Evolutionary conservation across 2,888 invertebrate genomes (phyloP).

Genomic region (Mesopsocus fuscifrons): DNA sequence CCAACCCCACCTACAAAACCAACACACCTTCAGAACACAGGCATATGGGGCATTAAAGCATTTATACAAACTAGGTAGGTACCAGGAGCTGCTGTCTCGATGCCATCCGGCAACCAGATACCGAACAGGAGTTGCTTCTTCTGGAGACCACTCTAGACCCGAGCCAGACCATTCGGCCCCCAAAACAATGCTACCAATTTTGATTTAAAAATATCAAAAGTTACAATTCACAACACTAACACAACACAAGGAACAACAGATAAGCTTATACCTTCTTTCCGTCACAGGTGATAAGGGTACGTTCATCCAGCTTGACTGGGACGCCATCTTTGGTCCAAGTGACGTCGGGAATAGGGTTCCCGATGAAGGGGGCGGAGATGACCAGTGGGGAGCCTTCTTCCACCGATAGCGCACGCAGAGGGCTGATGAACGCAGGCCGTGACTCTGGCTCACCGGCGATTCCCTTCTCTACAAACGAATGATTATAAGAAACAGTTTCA

Average conservation of each 20-base stretch:
- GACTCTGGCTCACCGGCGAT: constrained; percentile 50
- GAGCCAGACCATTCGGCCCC: too few relatives aligned
- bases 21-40: too few relatives aligned
- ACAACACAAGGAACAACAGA: too few relatives aligned
- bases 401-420: constrained; percentile 50
- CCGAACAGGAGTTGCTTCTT: too few relatives aligned
- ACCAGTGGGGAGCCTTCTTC: constrained; percentile 66
- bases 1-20: constrained; percentile 40
- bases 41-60: constrained; percentile 5
- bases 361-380: constrained; percentile 50
- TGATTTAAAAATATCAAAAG: not conserved
- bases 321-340: constrained; percentile 61
- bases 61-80: too few relatives aligned
- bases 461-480: constrained; percentile 27
- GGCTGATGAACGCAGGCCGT: constrained; percentile 53
- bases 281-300: constrained; percentile 57
- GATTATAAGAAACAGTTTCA: too few relatives aligned
- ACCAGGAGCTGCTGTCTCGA: not conserved
- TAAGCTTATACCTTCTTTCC: constrained; percentile 63
- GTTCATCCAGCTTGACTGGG: constrained; percentile 42
- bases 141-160: too few relatives aligned
- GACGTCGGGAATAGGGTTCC: constrained; percentile 68
- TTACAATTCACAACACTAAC: constrained; percentile 1
- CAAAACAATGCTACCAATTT: constrained; percentile 8
- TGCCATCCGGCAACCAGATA: too few relatives aligned